Base-by-base conservation (phyloP, 2,888 invertebrate species). In the Altica lythri region DNA sequence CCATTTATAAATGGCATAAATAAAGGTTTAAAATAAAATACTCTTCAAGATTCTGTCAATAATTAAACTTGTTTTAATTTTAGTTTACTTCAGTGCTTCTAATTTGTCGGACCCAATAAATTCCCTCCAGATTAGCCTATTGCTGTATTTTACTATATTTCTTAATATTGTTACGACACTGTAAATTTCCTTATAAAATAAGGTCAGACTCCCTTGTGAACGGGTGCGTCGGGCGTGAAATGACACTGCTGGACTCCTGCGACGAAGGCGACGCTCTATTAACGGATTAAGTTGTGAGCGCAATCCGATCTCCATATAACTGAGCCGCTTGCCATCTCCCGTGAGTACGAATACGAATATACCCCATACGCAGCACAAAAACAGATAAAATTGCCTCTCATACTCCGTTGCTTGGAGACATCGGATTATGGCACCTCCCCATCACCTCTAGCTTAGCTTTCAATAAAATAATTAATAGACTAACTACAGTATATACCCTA, bases 381-480 rank as follows among this genome's bases (percentile, higher is more conserved):
- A 71, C 65, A 60, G 65, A 63, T 67, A 72, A 72, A 74, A 73
- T 72, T 72, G 71, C 71, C 72, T 71, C 71, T 70, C 68, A 68
- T 68, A 69, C 66, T 59, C 61, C 66, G 71, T 70, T 65, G 71
- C 71, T 68, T 67, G 64, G 68, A 66, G 69, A 72, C 71, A 59
- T 60, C 66, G 72, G 71, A 72, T 72, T 72, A 70, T 66, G 61
- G 65, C 71, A 69, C 70, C 69, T 72, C 67, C 68, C 67, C 65
- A 59, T 49, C 61, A 48, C 55, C 46, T n/a, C n/a, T 60, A 57
- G 63, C 67, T 68, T 68, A 67, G 65, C 71, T 71, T 69, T 72
- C 75, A 70, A 74, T 75, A 74, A 75, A 74, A 74, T 74, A 74
- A 75, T 75, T 75, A 75, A 75, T 74, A 74, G 74, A 66, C 63